phyloP scores from a whole-genome alignment of 2,797 vertebrate genomes.

The Rhabdomys pumilio region DNA sequence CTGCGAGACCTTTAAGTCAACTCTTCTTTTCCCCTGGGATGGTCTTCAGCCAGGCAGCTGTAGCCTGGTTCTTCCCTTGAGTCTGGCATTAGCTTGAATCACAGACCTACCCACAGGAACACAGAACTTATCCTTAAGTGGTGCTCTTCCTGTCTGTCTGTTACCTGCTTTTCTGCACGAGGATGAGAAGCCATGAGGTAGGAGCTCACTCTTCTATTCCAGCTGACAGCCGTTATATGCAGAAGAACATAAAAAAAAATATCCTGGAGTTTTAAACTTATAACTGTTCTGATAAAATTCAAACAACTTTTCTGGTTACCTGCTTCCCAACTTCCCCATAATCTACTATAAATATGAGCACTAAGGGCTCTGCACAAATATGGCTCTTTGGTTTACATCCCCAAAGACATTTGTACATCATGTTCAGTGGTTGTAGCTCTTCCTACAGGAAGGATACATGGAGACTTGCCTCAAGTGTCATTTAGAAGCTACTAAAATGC shows the following conservation, averaged over 20 bases:
- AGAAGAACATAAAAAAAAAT: neutral
- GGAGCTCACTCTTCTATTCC: neutral
- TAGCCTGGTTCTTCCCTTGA: neutral
- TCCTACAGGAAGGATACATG: neutral
- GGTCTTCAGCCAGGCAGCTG: neutral
- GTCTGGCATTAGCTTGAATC: neutral
- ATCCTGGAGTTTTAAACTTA: slow-evolving; percentile 4
- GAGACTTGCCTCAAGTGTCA: neutral
- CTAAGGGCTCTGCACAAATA: slow-evolving; percentile 34
- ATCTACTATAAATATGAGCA: neutral
- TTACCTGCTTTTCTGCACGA: neutral
- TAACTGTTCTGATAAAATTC: neutral
- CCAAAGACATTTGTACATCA: neutral
- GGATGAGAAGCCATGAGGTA: neutral
- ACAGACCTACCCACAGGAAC: neutral
- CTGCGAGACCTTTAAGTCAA: neutral
- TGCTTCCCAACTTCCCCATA: neutral
- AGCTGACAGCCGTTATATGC: neutral
- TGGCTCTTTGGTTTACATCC: slow-evolving; percentile 31
- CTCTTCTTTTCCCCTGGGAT: neutral
- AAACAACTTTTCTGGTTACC: neutral
- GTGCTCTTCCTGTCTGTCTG: neutral
- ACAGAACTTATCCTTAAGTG: neutral
- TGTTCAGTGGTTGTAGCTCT: neutral
- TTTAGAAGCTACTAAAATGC: slow-evolving; percentile 3